phyloP scores from a whole-genome alignment of 53 echinoderm and acorn worm genomes.

The Holothuria leucospilota region DNA sequence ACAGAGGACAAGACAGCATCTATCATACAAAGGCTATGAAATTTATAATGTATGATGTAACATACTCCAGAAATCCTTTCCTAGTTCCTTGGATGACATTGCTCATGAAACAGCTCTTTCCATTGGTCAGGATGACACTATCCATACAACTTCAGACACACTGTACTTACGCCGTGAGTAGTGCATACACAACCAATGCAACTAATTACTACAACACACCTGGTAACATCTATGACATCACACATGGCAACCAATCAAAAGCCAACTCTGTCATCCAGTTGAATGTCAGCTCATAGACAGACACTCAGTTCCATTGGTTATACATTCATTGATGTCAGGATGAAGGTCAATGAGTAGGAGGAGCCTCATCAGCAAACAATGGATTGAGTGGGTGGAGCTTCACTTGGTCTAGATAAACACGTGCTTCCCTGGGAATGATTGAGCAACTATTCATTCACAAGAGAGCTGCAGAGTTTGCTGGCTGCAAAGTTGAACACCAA shows the following conservation, averaged over 20 bases:
- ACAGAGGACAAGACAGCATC: too few relatives aligned
- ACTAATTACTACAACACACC: constrained; percentile 30
- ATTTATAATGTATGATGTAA: too few relatives aligned
- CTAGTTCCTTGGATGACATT: too few relatives aligned
- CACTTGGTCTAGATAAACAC: constrained; percentile 10
- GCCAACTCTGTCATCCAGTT: constrained; percentile 4
- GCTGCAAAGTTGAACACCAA: too few relatives aligned
- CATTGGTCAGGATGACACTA: too few relatives aligned
- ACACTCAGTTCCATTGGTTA: constrained; percentile 20
- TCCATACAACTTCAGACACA: too few relatives aligned
- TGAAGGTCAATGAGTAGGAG: constrained; percentile 41
- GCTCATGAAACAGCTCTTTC: too few relatives aligned
- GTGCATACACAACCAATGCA: background rate
- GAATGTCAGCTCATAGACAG: constrained; percentile 12
- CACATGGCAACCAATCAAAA: constrained; percentile 39
- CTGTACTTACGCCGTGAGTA: background rate
- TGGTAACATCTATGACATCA: constrained; percentile 43
- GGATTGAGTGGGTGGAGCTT: constrained; percentile 36
- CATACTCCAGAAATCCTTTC: too few relatives aligned
- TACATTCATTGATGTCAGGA: constrained; percentile 31
- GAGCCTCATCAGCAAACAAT: constrained; percentile 46
- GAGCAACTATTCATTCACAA: constrained; percentile 40
- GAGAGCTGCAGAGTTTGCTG: background rate
- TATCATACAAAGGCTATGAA: too few relatives aligned
- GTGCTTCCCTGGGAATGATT: constrained; percentile 42